Percentiles rank a stretch among this genome's conserved stretches.
These are phyloP conservation scores for Scaptomyza flava DNA, from an alignment of 2,888 invertebrate species.

Conservation along the genomic window DNA sequence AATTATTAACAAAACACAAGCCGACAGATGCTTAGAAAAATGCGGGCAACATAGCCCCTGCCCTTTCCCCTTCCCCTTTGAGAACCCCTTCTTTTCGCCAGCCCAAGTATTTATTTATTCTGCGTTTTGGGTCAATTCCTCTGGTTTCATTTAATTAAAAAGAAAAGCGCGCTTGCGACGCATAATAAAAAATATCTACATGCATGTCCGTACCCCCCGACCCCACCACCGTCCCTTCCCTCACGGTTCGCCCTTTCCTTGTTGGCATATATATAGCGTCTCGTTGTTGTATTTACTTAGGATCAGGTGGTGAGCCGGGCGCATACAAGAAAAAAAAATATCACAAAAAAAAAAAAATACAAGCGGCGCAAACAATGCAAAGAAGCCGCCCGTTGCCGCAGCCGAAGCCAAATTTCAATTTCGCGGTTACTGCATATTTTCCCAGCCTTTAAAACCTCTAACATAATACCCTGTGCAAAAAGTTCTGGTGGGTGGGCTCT, in stretches of 20 bases:
- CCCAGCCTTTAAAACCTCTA: slow-evolving; percentile 54
- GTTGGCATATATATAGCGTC: slow-evolving; percentile 8
- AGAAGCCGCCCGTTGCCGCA: slow-evolving; percentile 65
- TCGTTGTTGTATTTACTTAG: slow-evolving; percentile 80
- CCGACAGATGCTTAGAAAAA: slow-evolving; percentile 51
- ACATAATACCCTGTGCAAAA: slow-evolving; percentile 33
- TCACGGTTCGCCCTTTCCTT: neutral
- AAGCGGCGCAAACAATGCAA: slow-evolving; percentile 65
- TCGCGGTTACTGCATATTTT: slow-evolving; percentile 81
- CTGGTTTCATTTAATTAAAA: slow-evolving; percentile 84
- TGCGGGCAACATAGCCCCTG: slow-evolving; percentile 13
- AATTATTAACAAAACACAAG: slow-evolving; percentile 75
- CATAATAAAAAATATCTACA: slow-evolving; percentile 67
- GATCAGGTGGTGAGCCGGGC: slow-evolving; percentile 80
- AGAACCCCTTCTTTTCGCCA: neutral
- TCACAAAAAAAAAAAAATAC: slow-evolving; percentile 6
- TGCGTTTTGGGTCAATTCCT: slow-evolving; percentile 82
- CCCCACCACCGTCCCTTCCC: no score
- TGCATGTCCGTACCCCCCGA: slow-evolving; percentile 52
- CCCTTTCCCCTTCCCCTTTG: neutral
- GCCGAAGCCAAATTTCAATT: slow-evolving; percentile 76
- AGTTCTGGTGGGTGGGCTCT: neutral
- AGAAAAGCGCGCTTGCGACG: slow-evolving; percentile 69
- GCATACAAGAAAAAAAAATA: slow-evolving; percentile 18
- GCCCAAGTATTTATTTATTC: slow-evolving; percentile 75